Percentiles rank a stretch among this genome's conserved stretches.
These are phyloP conservation scores for Diaprepes abbreviatus DNA, from an alignment of 2,888 invertebrate species.

Conservation along the genomic window DNA sequence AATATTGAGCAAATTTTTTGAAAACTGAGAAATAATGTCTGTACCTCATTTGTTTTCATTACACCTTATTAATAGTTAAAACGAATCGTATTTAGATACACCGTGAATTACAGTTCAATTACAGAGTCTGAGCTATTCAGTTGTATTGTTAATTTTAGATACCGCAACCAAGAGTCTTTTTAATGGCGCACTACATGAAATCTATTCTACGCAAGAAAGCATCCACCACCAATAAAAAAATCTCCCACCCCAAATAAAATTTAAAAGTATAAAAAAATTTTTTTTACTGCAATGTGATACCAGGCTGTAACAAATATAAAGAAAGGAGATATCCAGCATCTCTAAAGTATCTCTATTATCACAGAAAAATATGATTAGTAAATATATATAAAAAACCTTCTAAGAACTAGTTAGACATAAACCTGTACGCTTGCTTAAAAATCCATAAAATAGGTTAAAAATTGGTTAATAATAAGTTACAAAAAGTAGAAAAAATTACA, in stretches of 20 bases:
- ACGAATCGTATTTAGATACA: no score
- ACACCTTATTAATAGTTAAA: no score
- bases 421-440: constrained; percentile 7
- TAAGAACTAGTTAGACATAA: constrained; percentile 12
- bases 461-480: constrained; percentile 23
- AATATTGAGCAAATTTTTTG: no score
- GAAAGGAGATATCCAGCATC: constrained; percentile 27
- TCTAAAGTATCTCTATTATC: constrained; percentile 39
- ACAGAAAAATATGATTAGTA: constrained; percentile 40
- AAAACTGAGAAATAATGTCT: no score
- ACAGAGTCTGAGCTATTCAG: no score
- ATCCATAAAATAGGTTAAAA: constrained; percentile 6
- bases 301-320: constrained; percentile 57
- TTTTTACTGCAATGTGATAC: constrained; percentile 60
- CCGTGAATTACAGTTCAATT: no score
- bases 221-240: constrained; percentile 38
- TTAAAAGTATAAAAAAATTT: constrained; percentile 23
- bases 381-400: constrained; percentile 12
- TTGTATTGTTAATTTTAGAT: no score
- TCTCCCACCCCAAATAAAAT: constrained; percentile 20
- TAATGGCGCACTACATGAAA: not conserved
- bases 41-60: no score
- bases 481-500: constrained; percentile 29
- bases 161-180: no score
- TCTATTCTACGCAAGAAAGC: constrained; percentile 1